phyloP scores from a whole-genome alignment of 1,140 invertebrate genomes.

The Leptinotarsa lineolata region DNA sequence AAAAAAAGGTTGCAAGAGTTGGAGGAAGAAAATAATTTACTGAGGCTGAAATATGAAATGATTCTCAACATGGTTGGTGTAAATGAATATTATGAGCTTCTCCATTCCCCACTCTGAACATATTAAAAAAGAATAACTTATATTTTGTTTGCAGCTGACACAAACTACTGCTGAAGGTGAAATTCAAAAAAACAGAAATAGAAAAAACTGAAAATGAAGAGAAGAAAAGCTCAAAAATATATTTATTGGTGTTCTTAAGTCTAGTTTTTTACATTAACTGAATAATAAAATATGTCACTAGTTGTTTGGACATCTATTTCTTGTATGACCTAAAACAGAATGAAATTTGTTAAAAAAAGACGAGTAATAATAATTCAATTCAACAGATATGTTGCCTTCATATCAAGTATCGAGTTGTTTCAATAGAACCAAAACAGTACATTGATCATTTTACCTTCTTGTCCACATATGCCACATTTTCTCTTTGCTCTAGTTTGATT shows the following conservation, averaged over 20 bases:
- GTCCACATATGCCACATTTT: constrained; percentile 50
- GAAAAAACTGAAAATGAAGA: background rate
- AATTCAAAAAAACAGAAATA: background rate
- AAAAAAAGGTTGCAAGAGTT: constrained; percentile 15
- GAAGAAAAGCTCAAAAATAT: background rate
- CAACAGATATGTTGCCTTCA: background rate
- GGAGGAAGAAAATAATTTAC: constrained; percentile 22
- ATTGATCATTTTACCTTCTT: constrained; percentile 45
- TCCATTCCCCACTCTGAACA: background rate
- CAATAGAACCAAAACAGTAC: too few relatives aligned
- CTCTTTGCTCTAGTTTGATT: constrained; percentile 44
- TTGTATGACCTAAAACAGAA: constrained; percentile 20
- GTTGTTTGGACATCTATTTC: constrained; percentile 21
- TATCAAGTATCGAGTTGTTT: too few relatives aligned
- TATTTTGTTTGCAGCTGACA: constrained; percentile 7
- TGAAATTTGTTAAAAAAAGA: too few relatives aligned
- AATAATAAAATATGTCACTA: background rate
- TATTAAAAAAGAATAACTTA: background rate
- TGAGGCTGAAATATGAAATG: constrained; percentile 23
- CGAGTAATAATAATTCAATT: background rate
- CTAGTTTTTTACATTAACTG: background rate
- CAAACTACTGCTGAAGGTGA: background rate
- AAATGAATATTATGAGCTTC: background rate
- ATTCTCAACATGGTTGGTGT: constrained; percentile 17
- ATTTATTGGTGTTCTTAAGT: constrained; percentile 8